These are phyloP conservation scores for Philonicus albiceps DNA, from an alignment of 2,888 invertebrate species.

Conservation along the genomic window DNA sequence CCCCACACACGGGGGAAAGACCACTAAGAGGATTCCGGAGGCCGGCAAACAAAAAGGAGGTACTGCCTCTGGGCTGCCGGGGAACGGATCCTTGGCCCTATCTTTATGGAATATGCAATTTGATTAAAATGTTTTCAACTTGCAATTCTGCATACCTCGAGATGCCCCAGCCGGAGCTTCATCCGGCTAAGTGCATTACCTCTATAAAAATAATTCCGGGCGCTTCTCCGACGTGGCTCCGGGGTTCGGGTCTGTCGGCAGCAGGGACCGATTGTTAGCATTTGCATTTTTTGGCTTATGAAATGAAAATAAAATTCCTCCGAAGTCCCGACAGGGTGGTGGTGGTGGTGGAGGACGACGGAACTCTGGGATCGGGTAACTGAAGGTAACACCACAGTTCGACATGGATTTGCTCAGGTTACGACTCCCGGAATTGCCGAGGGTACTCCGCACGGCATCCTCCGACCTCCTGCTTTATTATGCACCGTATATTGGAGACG, in stretches of 20 bases:
- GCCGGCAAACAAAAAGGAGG: neutral
- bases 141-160: slow-evolving; percentile 32
- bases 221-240: neutral
- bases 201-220: slow-evolving; percentile 16
- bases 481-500: neutral
- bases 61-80: neutral
- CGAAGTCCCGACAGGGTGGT: neutral
- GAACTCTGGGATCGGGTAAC: neutral
- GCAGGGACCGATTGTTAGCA: slow-evolving; percentile 13
- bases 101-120: slow-evolving; percentile 39
- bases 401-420: neutral
- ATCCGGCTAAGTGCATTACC: slow-evolving; percentile 23
- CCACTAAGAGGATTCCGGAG: slow-evolving; percentile 15
- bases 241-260: neutral
- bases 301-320: slow-evolving; percentile 30
- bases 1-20: neutral
- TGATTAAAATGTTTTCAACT: slow-evolving; percentile 40
- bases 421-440: neutral
- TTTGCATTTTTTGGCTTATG: slow-evolving; percentile 25
- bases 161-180: neutral
- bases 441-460: neutral
- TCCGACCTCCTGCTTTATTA: neutral
- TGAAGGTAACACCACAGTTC: neutral
- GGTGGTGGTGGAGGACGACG: neutral
- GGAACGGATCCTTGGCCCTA: neutral